A percentile compares a stretch with the other conserved stretches of the same genome.
Evolutionary conservation across 2,113 vertebrate genomes (phyloP).

Genomic region (Rutilus rutilus): DNA sequence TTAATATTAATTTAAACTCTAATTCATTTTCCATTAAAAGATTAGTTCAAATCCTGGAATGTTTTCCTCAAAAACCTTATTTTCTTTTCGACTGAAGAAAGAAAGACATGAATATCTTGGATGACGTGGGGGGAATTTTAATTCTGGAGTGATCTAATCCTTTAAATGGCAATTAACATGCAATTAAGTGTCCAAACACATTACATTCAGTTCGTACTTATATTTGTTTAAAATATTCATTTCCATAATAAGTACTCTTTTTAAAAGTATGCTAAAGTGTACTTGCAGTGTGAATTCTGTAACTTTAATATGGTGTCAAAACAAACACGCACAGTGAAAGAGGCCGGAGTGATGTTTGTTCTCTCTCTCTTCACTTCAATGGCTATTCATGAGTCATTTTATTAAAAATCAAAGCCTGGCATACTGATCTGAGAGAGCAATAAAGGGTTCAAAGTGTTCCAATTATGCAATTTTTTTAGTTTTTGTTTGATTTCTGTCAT

Average conservation of each 20-base stretch:
- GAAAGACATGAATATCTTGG: too few species aligned
- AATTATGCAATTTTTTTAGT: not conserved
- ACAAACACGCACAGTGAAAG: not conserved
- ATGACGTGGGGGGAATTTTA: too few species aligned
- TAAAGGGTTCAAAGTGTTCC: not conserved
- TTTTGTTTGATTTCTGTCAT: not conserved
- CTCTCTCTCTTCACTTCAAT: not conserved
- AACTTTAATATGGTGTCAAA: not conserved
- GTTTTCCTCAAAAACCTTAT: too few species aligned
- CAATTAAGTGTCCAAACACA: too few species aligned
- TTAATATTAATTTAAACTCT: too few species aligned
- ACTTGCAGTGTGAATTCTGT: not conserved
- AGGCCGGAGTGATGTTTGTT: not conserved
- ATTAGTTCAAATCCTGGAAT: too few species aligned
- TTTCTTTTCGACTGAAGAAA: too few species aligned
- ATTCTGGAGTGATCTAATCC: too few species aligned
- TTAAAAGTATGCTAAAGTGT: not conserved
- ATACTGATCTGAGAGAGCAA: constrained; percentile 8
- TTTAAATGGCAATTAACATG: too few species aligned
- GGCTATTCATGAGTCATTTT: not conserved
- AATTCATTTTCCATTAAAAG: too few species aligned
- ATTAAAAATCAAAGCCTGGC: constrained; percentile 12
- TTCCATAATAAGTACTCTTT: not conserved
- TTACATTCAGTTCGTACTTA: too few species aligned
- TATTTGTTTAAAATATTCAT: not conserved